Percentiles rank a stretch among this genome's conserved stretches.
Conservation (phyloP, 2,113 vertebrate species). For the Actinemys pallida region DNA sequence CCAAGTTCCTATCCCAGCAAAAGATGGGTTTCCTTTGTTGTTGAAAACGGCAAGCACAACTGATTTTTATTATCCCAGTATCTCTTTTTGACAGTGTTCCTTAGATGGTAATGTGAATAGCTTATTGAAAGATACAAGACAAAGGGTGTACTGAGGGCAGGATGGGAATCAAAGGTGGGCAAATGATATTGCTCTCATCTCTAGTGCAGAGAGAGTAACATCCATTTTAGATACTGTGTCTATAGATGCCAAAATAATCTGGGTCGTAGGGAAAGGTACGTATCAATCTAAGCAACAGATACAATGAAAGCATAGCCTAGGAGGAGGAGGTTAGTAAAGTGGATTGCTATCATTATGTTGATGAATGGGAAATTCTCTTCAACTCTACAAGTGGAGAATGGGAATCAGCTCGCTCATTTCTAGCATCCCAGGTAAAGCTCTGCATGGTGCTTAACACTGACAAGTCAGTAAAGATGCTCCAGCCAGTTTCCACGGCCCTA, state of each 20-base stretch:
- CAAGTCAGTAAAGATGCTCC: background rate
- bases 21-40: background rate
- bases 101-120: background rate
- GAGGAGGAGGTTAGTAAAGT: background rate
- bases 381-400: background rate
- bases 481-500: background rate
- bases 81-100: background rate
- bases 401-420: background rate
- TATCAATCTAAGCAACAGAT: conserved; percentile 19
- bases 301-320: background rate
- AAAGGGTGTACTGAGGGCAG: background rate
- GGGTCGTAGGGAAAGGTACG: background rate
- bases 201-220: background rate
- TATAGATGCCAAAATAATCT: background rate
- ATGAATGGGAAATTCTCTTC: conserved; percentile 18
- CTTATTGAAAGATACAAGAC: background rate
- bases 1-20: background rate
- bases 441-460: background rate
- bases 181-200: background rate
- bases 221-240: background rate
- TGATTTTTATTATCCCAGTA: background rate
- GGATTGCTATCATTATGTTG: background rate
- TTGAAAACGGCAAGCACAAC: background rate
- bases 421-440: background rate
- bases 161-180: background rate